These are phyloP conservation scores for Venustaconcha ellipsiformis DNA, from an alignment of 1,140 invertebrate species.

Conservation along the genomic window DNA sequence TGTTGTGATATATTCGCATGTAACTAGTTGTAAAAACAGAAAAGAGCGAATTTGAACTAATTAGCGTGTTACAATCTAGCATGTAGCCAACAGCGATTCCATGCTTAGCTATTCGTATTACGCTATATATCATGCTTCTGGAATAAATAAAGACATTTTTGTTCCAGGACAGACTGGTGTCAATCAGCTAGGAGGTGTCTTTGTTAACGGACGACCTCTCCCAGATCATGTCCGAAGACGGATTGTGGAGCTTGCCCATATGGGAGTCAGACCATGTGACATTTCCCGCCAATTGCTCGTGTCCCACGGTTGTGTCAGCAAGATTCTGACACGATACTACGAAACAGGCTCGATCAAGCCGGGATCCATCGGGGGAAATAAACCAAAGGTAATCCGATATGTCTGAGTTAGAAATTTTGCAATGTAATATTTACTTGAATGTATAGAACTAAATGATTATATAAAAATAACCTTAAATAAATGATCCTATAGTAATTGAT, in stretches of 20 bases:
- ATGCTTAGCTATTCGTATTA: too few relatives aligned
- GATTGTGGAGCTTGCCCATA: slow-evolving; percentile 94
- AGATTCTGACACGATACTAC: slow-evolving; percentile 95
- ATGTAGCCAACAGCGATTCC: too few relatives aligned
- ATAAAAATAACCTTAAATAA: background rate
- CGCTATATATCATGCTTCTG: too few relatives aligned
- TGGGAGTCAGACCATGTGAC: slow-evolving; percentile 93
- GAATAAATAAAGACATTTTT: background rate
- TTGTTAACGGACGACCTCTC: slow-evolving; percentile 96
- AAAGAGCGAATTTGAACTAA: too few relatives aligned
- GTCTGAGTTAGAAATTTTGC: background rate
- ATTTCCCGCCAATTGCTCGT: slow-evolving; percentile 94
- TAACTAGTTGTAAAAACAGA: too few relatives aligned
- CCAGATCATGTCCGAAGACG: slow-evolving; percentile 95
- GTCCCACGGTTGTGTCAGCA: slow-evolving; percentile 95
- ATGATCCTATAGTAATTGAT: background rate
- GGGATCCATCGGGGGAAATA: slow-evolving; percentile 98
- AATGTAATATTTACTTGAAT: background rate
- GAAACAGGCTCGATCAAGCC: slow-evolving; percentile 96
- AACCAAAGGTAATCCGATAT: slow-evolving; percentile 81
- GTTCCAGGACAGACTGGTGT: slow-evolving; percentile 76
- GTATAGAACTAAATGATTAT: background rate
- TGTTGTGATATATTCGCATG: too few relatives aligned
- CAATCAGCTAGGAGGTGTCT: slow-evolving; percentile 98
- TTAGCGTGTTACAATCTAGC: too few relatives aligned